These are phyloP conservation scores for Petrolisthes manimaculis DNA, from an alignment of 2,888 invertebrate species.

Conservation along the genomic window DNA sequence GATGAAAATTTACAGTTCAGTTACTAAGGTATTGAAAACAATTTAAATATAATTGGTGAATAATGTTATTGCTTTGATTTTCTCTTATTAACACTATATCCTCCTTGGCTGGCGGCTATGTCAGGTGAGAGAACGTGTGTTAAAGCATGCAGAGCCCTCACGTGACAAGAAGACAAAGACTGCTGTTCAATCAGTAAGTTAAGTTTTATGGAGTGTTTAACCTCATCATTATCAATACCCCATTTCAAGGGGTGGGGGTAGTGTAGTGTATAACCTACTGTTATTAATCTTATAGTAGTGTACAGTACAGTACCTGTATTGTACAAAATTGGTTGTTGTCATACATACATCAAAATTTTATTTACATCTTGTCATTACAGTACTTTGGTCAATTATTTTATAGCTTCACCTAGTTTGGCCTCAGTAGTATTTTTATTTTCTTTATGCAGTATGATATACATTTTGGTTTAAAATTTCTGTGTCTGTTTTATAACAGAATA, in stretches of 20 bases:
- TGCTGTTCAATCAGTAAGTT: constrained; percentile 40
- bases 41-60: no score
- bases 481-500: background rate
- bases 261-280: no score
- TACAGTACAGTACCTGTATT: no score
- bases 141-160: constrained; percentile 22
- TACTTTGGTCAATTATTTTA: background rate
- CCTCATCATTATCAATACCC: background rate
- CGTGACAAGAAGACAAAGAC: constrained; percentile 37
- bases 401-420: background rate
- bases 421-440: background rate
- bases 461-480: background rate
- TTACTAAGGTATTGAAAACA: no score
- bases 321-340: no score
- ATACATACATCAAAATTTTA: no score
- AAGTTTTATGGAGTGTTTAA: background rate
- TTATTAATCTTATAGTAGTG: no score
- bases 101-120: background rate
- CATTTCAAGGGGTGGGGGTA: background rate
- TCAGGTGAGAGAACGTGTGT: constrained; percentile 37
- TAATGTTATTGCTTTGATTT: background rate
- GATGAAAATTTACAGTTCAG: no score
- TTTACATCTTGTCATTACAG: background rate
- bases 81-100: background rate
- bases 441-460: background rate